These are phyloP conservation scores for Maconellicoccus hirsutus DNA, from an alignment of 1,140 invertebrate genomes.

Conservation along the genomic window DNA sequence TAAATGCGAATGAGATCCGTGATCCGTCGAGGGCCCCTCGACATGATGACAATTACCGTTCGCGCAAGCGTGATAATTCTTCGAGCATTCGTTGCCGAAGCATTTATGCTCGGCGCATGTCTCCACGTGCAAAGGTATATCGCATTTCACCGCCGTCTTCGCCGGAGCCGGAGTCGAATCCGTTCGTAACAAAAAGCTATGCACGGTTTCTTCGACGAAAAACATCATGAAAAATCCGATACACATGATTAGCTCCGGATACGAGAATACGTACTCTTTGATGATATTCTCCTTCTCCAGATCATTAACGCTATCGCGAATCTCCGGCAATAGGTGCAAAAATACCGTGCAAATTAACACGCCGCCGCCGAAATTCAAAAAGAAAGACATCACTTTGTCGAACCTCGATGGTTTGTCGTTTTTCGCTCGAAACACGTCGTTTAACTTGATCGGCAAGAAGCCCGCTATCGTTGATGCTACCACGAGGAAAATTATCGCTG, in stretches of 20 bases:
- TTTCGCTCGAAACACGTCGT: neutral
- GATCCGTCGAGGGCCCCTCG: neutral
- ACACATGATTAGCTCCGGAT: slow-evolving; percentile 42
- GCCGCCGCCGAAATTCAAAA: slow-evolving; percentile 80
- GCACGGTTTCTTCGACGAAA: slow-evolving; percentile 38
- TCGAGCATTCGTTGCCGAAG: neutral
- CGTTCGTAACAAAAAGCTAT: neutral
- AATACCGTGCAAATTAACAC: slow-evolving; percentile 83
- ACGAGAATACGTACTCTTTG: slow-evolving; percentile 33
- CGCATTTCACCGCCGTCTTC: neutral
- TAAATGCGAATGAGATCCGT: neutral
- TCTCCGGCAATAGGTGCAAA: slow-evolving; percentile 79
- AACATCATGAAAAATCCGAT: slow-evolving; percentile 46
- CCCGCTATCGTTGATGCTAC: neutral
- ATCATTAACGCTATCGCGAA: slow-evolving; percentile 42
- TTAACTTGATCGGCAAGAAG: neutral
- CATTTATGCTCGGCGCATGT: neutral
- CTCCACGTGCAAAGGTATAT: neutral
- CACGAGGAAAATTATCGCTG: neutral
- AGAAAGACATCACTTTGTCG: slow-evolving; percentile 25
- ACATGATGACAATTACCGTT: neutral
- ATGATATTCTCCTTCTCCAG: neutral
- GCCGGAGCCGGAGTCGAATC: too few species aligned
- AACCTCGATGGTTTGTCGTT: neutral
- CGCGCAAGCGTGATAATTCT: neutral